Percentiles rank a stretch among this genome's conserved stretches.
Conservation (phyloP, 2,888 invertebrate genomes). For the Ypsolopha sequella region DNA sequence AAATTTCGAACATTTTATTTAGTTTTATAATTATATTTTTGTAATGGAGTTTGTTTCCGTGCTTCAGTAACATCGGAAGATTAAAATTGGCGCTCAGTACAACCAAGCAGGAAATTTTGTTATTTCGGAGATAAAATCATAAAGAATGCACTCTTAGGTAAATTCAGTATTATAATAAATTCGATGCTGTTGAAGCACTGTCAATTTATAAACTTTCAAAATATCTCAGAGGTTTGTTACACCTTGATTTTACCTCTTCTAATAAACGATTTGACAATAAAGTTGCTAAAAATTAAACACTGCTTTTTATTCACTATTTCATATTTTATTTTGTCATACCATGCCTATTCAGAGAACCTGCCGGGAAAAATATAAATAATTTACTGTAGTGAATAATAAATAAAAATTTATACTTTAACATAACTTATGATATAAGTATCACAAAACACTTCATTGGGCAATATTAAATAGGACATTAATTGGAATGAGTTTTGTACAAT, state of each 20-base stretch:
- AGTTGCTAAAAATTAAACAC: conserved; percentile 35
- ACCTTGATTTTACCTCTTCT: conserved; percentile 22
- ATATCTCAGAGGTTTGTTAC: conserved; percentile 30
- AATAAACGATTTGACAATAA: conserved; percentile 53
- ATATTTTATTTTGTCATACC: conserved; percentile 1
- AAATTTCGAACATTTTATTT: conserved; percentile 32
- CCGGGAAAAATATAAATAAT: not conserved
- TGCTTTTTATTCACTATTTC: conserved; percentile 14
- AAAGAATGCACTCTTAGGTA: not conserved
- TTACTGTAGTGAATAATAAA: not conserved
- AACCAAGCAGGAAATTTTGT: no score
- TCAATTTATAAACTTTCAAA: conserved; percentile 30
- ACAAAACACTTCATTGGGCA: conserved; percentile 3
- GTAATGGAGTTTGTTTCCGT: conserved; percentile 27
- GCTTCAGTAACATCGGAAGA: conserved; percentile 40
- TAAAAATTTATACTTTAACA: not conserved
- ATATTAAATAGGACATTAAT: no score
- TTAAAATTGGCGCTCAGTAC: no score
- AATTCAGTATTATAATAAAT: conserved; percentile 34
- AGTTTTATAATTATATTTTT: conserved; percentile 51
- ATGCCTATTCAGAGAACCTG: not conserved
- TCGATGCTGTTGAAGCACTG: conserved; percentile 46
- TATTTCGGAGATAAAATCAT: no score
- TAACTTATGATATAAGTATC: conserved; percentile 9
- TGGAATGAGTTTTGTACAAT: no score